These are phyloP conservation scores for Cettia cetti DNA, from an alignment of 2,113 vertebrate species.

Conservation along the genomic window DNA sequence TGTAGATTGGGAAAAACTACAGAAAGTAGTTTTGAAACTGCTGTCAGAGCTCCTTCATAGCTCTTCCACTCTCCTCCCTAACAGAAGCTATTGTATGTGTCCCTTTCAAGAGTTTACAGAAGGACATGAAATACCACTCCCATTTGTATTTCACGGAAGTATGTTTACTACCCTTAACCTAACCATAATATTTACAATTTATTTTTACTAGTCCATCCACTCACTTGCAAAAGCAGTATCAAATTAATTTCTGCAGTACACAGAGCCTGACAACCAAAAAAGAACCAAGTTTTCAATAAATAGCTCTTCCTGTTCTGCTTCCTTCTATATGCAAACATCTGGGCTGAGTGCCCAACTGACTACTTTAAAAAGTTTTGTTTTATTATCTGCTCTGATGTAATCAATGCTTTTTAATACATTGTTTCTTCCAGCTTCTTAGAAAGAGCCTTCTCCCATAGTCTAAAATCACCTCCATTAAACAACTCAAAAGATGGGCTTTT, in stretches of 20 bases:
- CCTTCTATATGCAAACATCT: conserved; percentile 37
- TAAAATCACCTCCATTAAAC: neutral
- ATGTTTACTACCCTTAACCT: neutral
- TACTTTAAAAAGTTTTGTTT: conserved; percentile 20
- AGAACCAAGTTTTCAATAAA: neutral
- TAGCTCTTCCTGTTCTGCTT: conserved; percentile 26
- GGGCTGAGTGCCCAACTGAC: neutral
- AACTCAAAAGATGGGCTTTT: neutral
- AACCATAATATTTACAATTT: neutral
- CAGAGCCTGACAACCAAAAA: neutral
- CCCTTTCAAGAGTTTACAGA: neutral
- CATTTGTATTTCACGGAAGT: neutral
- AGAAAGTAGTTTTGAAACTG: neutral
- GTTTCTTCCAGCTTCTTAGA: conserved; percentile 23
- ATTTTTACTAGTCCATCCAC: neutral
- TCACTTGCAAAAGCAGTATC: neutral
- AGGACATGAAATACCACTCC: neutral
- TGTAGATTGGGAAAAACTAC: neutral
- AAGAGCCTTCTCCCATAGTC: neutral
- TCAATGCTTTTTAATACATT: neutral
- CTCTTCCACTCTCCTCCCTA: neutral
- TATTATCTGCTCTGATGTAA: conserved; percentile 19
- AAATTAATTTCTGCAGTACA: neutral
- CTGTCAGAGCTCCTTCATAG: neutral
- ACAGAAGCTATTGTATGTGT: neutral